Percentiles rank a stretch among this genome's conserved stretches.
phyloP scores from a whole-genome alignment of 2,113 vertebrate genomes.

The Lathamus discolor region DNA sequence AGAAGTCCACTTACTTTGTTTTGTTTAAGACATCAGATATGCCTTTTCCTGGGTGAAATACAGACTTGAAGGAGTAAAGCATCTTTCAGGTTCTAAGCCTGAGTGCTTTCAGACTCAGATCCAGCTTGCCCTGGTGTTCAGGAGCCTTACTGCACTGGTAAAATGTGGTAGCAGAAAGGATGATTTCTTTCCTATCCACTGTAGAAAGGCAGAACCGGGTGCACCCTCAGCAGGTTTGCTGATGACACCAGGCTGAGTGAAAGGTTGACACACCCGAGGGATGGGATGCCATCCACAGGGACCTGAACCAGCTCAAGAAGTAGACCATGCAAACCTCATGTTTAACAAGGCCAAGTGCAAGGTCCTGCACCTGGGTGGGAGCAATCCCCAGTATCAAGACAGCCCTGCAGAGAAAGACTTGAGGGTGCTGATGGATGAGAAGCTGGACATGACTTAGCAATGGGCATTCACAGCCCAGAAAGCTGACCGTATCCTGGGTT shows the following conservation, averaged over 20 bases:
- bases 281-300: neutral
- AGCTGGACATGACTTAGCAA: neutral
- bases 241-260: neutral
- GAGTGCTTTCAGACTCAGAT: neutral
- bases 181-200: neutral
- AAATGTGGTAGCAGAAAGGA: neutral
- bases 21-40: neutral
- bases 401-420: neutral
- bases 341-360: neutral
- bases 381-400: neutral
- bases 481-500: rapidly evolving
- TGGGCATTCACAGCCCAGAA: neutral
- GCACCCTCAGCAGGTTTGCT: neutral
- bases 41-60: neutral
- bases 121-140: neutral
- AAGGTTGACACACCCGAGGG: neutral
- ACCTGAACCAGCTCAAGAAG: neutral
- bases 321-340: neutral
- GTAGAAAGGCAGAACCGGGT: neutral
- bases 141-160: neutral
- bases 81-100: neutral
- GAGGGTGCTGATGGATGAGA: neutral
- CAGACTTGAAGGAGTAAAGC: neutral
- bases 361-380: neutral
- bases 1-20: neutral